phyloP scores from a whole-genome alignment of 2,888 invertebrate species.

The Acrocera orbiculus region DNA sequence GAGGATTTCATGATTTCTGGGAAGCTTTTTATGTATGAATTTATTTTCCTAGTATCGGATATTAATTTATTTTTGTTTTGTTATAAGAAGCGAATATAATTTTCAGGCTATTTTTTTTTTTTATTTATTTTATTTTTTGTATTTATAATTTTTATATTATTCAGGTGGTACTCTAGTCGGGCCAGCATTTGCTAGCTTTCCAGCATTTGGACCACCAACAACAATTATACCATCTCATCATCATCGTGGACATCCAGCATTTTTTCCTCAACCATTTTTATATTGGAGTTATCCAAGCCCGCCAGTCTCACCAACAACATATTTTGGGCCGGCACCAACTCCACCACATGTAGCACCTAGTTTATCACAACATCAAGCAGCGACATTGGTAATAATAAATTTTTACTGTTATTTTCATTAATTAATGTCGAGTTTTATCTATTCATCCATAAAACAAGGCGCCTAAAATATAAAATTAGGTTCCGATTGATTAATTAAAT shows the following conservation, averaged over 20 bases:
- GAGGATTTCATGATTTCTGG: no score
- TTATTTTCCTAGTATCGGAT: not conserved
- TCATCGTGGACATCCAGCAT: constrained; percentile 35
- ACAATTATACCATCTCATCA: constrained; percentile 37
- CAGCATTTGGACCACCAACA: constrained; percentile 32
- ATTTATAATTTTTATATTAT: not conserved
- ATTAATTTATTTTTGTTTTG: not conserved
- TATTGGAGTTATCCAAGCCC: constrained; percentile 93
- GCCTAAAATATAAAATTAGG: no score
- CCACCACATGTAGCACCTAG: constrained; percentile 16
- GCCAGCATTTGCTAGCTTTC: constrained; percentile 22
- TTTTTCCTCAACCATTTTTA: constrained; percentile 49
- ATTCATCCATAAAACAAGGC: no score
- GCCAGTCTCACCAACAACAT: constrained; percentile 81
- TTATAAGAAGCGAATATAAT: constrained; percentile 7
- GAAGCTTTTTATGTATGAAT: not conserved
- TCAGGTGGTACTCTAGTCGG: constrained; percentile 43
- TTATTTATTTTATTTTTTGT: constrained; percentile 6
- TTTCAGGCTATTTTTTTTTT: constrained; percentile 9
- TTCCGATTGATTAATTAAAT: no score
- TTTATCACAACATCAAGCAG: constrained; percentile 14
- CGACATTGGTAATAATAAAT: constrained; percentile 23
- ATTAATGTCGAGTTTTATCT: not conserved
- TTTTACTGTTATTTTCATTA: not conserved
- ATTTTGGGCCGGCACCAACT: constrained; percentile 47